A percentile compares a stretch with the other conserved stretches of the same genome.
Evolutionary conservation across 2,797 vertebrate genomes (phyloP).

Genomic region (Petrocephalus schoutedeni): DNA sequence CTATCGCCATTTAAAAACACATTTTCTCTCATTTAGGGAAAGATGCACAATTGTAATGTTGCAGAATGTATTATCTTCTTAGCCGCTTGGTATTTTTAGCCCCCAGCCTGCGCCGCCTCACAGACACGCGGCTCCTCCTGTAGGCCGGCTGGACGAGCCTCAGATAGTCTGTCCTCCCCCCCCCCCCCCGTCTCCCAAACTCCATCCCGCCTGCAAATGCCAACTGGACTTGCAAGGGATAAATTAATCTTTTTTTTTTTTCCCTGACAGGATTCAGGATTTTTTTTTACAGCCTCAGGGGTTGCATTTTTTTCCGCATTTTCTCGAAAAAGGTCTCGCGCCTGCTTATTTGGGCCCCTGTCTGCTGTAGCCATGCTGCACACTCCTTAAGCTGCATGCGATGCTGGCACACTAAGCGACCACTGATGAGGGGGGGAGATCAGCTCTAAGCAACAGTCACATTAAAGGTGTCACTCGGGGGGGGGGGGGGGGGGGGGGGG

Average conservation of each 20-base stretch:
- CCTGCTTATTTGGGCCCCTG: background rate
- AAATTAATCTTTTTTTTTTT: background rate
- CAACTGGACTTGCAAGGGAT: background rate
- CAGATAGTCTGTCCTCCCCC: conserved; percentile 22
- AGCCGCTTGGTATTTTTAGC: background rate
- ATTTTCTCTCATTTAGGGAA: background rate
- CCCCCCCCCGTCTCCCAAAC: conserved; percentile 28
- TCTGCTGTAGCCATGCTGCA: background rate
- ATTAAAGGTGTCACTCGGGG: background rate
- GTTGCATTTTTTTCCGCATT: background rate
- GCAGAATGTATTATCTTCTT: background rate
- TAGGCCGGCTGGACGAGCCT: conserved; percentile 21
- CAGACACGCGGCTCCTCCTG: background rate
- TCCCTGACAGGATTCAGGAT: background rate
- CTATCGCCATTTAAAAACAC: background rate
- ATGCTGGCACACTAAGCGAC: background rate
- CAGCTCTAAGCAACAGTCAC: background rate
- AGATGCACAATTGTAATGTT: background rate
- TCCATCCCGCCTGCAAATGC: conserved; percentile 24
- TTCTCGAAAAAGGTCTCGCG: background rate
- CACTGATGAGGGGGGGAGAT: background rate
- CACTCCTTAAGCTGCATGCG: background rate
- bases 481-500: background rate
- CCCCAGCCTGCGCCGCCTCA: conserved; percentile 10
- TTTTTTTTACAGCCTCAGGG: background rate